These are phyloP conservation scores for Epinotia bilunana DNA, from an alignment of 2,888 invertebrate genomes.

Conservation along the genomic window DNA sequence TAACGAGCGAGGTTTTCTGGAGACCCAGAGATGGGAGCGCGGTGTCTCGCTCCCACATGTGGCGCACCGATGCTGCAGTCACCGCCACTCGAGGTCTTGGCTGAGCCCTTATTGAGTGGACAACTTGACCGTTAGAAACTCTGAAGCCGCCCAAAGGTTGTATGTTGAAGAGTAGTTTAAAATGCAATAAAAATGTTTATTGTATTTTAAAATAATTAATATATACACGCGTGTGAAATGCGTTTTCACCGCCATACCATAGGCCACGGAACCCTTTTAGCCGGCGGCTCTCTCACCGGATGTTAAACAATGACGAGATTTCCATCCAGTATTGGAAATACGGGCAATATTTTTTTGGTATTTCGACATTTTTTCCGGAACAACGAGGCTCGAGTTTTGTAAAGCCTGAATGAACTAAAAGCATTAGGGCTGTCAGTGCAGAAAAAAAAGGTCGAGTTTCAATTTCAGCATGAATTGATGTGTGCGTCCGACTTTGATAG, in stretches of 20 bases:
- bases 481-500: conserved; percentile 8
- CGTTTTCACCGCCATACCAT: no score
- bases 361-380: conserved; percentile 52
- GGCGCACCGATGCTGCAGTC: no score
- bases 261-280: conserved; percentile 18
- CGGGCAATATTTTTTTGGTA: conserved; percentile 48
- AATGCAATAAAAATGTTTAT: not conserved
- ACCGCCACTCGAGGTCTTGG: no score
- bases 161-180: not conserved
- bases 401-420: conserved; percentile 56
- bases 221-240: no score
- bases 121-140: no score
- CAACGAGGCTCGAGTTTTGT: conserved; percentile 58
- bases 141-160: no score
- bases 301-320: conserved; percentile 46
- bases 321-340: conserved; percentile 36
- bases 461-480: conserved; percentile 15
- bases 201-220: no score
- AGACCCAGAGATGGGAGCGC: no score
- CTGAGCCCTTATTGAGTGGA: no score
- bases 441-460: conserved; percentile 14
- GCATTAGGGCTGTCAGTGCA: conserved; percentile 56
- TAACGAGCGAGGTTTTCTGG: no score
- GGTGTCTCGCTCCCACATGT: no score
- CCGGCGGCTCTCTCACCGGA: conserved; percentile 10